Conservation (phyloP, 2,113 vertebrate species). For the Arothron firmamentum region DNA sequence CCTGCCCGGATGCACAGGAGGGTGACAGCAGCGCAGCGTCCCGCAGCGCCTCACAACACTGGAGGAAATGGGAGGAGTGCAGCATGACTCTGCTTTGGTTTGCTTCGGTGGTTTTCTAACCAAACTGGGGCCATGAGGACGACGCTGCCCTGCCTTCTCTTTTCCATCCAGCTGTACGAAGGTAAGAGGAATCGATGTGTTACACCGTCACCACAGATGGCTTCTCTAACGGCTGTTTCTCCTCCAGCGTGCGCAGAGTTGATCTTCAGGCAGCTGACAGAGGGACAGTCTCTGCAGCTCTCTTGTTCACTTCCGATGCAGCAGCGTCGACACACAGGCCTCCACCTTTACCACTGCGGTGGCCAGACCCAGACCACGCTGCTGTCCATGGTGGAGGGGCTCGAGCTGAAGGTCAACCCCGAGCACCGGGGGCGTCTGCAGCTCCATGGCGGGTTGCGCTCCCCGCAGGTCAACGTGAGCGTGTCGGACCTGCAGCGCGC, state of each 20-base stretch:
- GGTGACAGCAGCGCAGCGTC: constrained; percentile 19
- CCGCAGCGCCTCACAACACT: background rate
- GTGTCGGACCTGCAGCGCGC: constrained; percentile 27
- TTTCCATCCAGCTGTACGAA: constrained; percentile 44
- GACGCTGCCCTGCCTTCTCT: constrained; percentile 3
- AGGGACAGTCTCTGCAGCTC: constrained; percentile 49
- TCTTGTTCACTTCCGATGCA: constrained; percentile 32
- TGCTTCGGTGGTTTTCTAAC: background rate
- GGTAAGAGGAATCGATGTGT: constrained; percentile 33
- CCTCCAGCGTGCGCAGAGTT: constrained; percentile 44
- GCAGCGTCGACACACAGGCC: background rate
- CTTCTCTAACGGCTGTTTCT: background rate
- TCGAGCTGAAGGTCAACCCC: background rate
- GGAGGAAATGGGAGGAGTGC: constrained; percentile 25
- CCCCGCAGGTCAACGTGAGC: constrained; percentile 49
- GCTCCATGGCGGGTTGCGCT: constrained; percentile 17
- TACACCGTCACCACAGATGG: background rate
- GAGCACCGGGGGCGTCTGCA: constrained; percentile 38
- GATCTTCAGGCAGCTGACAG: constrained; percentile 27
- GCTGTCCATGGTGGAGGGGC: constrained; percentile 35
- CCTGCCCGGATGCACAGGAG: constrained; percentile 41
- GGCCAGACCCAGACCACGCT: constrained; percentile 55
- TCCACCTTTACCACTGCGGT: constrained; percentile 57
- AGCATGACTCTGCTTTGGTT: background rate
- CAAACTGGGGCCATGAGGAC: constrained; percentile 29